Percentiles rank a stretch among this genome's conserved stretches.
phyloP scores from a whole-genome alignment of 2,888 invertebrate genomes.

The Galerucella nymphaeae region DNA sequence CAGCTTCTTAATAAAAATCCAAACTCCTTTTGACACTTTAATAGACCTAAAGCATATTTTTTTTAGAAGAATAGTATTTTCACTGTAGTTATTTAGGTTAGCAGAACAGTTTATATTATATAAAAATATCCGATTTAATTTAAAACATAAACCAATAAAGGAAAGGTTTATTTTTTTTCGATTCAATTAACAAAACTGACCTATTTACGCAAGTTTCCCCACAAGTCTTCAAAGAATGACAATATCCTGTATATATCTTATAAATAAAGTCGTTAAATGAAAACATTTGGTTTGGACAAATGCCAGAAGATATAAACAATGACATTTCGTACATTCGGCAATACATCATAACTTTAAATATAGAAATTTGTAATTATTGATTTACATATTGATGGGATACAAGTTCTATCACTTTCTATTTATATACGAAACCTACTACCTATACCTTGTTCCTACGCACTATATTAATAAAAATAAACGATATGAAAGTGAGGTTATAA shows the following conservation, averaged over 20 bases:
- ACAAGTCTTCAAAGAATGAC: constrained; percentile 22
- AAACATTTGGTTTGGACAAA: constrained; percentile 27
- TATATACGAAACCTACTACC: background rate
- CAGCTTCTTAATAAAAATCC: no score
- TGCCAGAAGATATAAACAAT: constrained; percentile 19
- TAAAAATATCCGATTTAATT: background rate
- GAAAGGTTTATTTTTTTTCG: constrained; percentile 13
- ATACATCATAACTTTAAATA: constrained; percentile 6
- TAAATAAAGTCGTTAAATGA: constrained; percentile 19
- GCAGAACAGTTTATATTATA: background rate
- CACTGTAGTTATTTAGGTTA: background rate
- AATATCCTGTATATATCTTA: constrained; percentile 17
- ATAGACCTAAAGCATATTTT: no score
- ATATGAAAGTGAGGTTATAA: no score
- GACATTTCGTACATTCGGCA: background rate
- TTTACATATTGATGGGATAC: background rate
- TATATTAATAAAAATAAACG: no score
- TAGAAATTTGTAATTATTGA: background rate
- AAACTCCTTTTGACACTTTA: no score
- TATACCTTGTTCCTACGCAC: no score
- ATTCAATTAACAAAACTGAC: constrained; percentile 17
- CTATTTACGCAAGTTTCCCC: constrained; percentile 25
- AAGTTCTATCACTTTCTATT: background rate
- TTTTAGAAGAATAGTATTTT: background rate
- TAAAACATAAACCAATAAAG: background rate